Evolutionary conservation across 2,797 vertebrate species (phyloP), one percentile per base, ranked within the genome.

Genomic region (Hydrophis major): DNA sequence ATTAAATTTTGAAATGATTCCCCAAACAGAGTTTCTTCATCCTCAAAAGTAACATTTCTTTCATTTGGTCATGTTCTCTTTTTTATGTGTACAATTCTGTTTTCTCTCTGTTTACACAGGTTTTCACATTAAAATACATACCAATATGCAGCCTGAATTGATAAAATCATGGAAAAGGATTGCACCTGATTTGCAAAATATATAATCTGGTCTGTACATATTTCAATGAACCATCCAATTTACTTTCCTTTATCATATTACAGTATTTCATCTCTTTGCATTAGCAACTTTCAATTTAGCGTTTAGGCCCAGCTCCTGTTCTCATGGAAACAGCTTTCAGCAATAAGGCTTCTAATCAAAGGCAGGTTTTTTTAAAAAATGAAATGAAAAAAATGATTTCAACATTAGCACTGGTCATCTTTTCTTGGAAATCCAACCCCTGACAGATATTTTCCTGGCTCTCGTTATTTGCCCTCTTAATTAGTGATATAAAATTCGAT

Each of bases 251-350:
- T 74, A 47, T 89, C 91, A 0, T n/a, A 4, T 50, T 90, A n/a
- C 0, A 0, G 1, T 89, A 93, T 42, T 88, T 94, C 90, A 93
- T 78, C 53, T 93, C 90, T 60, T 55, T 92, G 27, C 0, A 0
- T 89, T 63, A 92, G 57, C 63, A 63, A 92, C 83, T 88, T 86
- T 25, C 37, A 59, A 94, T 4, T 11, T 87, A 20, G 91, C 93
- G 93, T 92, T 88, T 93, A 92, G 86, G 90, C 92, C 89, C 86
- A 94, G 92, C n/a, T 96, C 92, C 89, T 94, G 97, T 97, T 97
- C 96, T 96, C 97, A 97, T 96, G 96, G 96, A 96, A 97, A 97
- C 96, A 94, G 86, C 59, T 92, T 87, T 93, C 91, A 96, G 92
- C 94, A 96, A 94, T 59, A 95, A 55, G 78, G 87, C 95, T 94